Conservation (phyloP, 2,888 invertebrate genomes). For the Cosmia pyralina region DNA sequence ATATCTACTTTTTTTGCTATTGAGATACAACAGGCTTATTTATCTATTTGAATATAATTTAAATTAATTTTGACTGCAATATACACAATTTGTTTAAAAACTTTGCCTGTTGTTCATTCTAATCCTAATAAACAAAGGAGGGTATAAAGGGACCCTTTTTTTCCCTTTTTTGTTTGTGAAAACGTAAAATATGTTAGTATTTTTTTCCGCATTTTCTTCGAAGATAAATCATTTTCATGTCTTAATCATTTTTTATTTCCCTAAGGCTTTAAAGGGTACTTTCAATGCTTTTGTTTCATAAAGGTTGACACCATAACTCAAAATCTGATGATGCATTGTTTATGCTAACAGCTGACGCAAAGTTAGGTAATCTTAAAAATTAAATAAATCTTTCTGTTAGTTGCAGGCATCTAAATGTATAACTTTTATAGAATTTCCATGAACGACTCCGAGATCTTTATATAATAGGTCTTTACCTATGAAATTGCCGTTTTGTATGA, state of each 20-base stretch:
- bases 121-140: not conserved
- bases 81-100: conserved; percentile 19
- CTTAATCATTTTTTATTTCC: not conserved
- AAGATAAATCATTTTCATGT: conserved; percentile 5
- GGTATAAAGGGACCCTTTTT: no score
- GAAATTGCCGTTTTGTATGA: no score
- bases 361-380: no score
- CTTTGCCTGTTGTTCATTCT: conserved; percentile 26
- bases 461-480: no score
- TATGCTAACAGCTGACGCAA: not conserved
- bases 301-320: not conserved
- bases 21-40: not conserved
- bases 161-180: conserved; percentile 29
- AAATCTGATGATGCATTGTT: not conserved
- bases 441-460: not conserved
- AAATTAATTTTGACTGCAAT: not conserved
- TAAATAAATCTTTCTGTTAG: not conserved
- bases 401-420: not conserved
- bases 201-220: not conserved
- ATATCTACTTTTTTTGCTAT: conserved; percentile 12
- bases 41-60: conserved; percentile 5
- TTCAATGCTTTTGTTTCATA: conserved; percentile 1
- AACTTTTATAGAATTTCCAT: not conserved
- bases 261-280: not conserved
- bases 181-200: conserved; percentile 22